A percentile compares a stretch with the other conserved stretches of the same genome.
phyloP scores from a whole-genome alignment of 1,140 invertebrate genomes.

The Solenopsis invicta region DNA sequence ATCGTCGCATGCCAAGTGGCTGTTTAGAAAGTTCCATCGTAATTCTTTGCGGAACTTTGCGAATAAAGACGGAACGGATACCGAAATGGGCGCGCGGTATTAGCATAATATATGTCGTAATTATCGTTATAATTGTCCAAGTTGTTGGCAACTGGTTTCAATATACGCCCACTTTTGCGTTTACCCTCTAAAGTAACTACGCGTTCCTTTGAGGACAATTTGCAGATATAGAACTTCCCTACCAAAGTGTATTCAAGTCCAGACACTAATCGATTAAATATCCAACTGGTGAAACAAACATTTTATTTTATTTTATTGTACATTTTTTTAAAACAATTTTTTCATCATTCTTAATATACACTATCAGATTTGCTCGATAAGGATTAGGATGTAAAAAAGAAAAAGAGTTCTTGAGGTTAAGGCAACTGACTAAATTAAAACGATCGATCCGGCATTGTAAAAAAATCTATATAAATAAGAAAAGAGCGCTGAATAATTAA shows the following conservation, averaged over 20 bases:
- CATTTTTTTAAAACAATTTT: background rate
- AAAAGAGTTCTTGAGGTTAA: background rate
- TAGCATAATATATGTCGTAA: slow-evolving; percentile 86
- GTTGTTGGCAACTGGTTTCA: slow-evolving; percentile 85
- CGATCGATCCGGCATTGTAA: background rate
- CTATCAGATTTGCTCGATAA: background rate
- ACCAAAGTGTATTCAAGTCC: background rate
- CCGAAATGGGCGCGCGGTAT: slow-evolving; percentile 77
- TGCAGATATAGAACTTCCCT: slow-evolving; percentile 8
- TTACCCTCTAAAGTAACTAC: slow-evolving; percentile 63
- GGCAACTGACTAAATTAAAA: background rate
- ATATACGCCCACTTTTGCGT: slow-evolving; percentile 72
- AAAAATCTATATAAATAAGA: background rate
- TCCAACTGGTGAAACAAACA: background rate
- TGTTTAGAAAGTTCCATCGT: slow-evolving; percentile 24
- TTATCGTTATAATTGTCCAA: slow-evolving; percentile 85
- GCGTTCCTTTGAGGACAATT: slow-evolving; percentile 47
- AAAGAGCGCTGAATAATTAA: slow-evolving; percentile 38
- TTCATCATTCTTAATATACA: background rate
- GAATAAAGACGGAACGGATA: slow-evolving; percentile 77
- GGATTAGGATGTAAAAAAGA: background rate
- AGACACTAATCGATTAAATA: background rate
- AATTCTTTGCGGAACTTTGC: slow-evolving; percentile 77
- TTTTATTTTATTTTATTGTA: background rate
- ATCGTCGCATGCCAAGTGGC: slow-evolving; percentile 23